Evolutionary conservation across 53 echinoderm and acorn worm genomes (phyloP).

Genomic region (Paracentrotus lividus): DNA sequence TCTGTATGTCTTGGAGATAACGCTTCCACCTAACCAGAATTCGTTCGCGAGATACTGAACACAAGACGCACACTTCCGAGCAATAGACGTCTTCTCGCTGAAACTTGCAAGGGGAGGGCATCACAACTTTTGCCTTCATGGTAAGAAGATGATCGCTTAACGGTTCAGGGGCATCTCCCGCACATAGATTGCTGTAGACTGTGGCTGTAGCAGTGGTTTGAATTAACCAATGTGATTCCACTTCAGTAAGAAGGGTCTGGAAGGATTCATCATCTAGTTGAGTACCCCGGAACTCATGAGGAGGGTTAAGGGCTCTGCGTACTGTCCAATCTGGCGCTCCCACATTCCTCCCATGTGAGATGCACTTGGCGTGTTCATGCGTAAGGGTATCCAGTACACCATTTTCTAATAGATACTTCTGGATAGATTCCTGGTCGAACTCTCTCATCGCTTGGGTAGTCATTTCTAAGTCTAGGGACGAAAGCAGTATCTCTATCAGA

Average conservation of each 20-base stretch:
- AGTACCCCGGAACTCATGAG: too few relatives aligned
- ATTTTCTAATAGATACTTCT: too few relatives aligned
- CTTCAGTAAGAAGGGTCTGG: too few relatives aligned
- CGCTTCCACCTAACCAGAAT: conserved; percentile 82
- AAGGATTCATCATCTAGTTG: too few relatives aligned
- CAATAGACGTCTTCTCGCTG: conserved; percentile 61
- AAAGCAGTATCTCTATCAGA: conserved; percentile 78
- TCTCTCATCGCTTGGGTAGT: conserved; percentile 59
- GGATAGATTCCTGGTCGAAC: conserved; percentile 65
- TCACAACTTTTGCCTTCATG: conserved; percentile 66
- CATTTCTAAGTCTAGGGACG: conserved; percentile 59
- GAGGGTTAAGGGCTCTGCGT: too few relatives aligned
- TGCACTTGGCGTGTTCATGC: conserved; percentile 63
- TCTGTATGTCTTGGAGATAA: conserved; percentile 61
- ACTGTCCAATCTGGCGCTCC: too few relatives aligned
- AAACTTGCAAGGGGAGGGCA: conserved; percentile 75
- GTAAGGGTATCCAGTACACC: too few relatives aligned
- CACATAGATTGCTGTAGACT: conserved; percentile 47
- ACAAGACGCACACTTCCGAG: conserved; percentile 69
- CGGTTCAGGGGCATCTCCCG: conserved; percentile 43
- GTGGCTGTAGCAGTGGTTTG: too few relatives aligned
- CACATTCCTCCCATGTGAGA: conserved; percentile 70
- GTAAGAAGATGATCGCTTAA: conserved; percentile 79
- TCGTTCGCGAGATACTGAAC: conserved; percentile 71
- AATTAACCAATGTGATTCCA: too few relatives aligned